These are phyloP conservation scores for Rhyacophila evoluta DNA, from an alignment of 2,888 invertebrate species.

Conservation along the genomic window DNA sequence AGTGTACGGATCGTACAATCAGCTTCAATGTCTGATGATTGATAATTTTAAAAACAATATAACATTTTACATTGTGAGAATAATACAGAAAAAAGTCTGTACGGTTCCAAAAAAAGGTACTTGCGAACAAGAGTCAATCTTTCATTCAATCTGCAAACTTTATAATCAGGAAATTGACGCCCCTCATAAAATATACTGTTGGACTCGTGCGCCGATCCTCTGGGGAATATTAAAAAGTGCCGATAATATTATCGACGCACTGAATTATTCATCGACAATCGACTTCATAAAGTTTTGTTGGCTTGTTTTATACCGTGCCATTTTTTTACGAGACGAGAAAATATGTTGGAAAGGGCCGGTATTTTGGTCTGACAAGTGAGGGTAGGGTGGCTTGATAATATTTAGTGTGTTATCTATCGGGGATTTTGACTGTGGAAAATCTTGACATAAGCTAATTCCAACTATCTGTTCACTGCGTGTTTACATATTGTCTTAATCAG, in stretches of 20 bases:
- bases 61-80: too few species aligned
- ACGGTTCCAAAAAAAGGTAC: background rate
- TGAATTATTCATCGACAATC: constrained; percentile 34
- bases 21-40: too few species aligned
- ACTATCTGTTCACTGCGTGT: too few species aligned
- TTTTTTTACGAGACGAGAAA: background rate
- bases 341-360: background rate
- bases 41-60: too few species aligned
- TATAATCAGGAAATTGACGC: constrained; percentile 32
- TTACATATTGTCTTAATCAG: too few species aligned
- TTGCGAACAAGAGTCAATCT: background rate
- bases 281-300: background rate
- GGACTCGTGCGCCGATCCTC: constrained; percentile 33
- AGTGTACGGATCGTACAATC: too few species aligned
- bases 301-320: constrained; percentile 15
- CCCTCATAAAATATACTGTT: constrained; percentile 23
- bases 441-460: too few species aligned
- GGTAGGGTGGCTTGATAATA: too few species aligned
- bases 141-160: constrained; percentile 30
- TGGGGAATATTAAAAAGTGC: background rate
- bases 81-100: too few species aligned
- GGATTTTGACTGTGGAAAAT: too few species aligned
- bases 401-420: too few species aligned
- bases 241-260: background rate
- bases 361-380: background rate